A percentile compares a stretch with the other conserved stretches of the same genome.
Evolutionary conservation across 2,113 vertebrate genomes (phyloP).

Genomic region (Ptilonorhynchus violaceus): DNA sequence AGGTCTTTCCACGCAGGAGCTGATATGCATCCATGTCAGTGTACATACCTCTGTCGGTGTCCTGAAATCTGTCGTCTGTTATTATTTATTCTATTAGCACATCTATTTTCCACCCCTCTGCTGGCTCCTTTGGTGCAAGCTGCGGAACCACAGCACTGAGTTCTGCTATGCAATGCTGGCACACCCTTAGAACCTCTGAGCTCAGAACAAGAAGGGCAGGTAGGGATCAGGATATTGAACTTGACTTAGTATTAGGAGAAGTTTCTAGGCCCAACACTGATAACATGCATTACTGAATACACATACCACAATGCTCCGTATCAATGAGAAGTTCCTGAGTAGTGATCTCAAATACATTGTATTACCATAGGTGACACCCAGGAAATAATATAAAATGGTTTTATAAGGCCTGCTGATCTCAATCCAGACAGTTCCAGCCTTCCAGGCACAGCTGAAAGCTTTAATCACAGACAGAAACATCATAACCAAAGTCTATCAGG

Average conservation of each 20-base stretch:
- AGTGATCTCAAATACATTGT: not conserved
- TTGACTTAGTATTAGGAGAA: not conserved
- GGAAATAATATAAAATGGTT: not conserved
- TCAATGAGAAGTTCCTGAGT: not conserved
- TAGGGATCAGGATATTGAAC: not conserved
- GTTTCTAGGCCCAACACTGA: not conserved
- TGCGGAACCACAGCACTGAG: not conserved
- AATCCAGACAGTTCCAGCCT: not conserved
- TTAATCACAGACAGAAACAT: not conserved
- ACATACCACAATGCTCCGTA: no score
- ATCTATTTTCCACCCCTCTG: not conserved
- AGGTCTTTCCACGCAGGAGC: not conserved
- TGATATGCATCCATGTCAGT: not conserved
- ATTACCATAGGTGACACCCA: not conserved
- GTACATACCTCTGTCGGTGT: not conserved
- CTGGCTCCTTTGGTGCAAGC: not conserved
- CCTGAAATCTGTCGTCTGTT: not conserved
- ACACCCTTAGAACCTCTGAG: not conserved
- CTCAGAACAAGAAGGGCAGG: not conserved
- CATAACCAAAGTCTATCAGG: not conserved
- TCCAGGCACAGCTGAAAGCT: not conserved
- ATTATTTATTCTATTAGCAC: no score
- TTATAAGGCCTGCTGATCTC: not conserved
- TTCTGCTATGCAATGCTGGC: not conserved
- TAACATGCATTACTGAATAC: accelerated